Conservation (phyloP, 1,140 invertebrate genomes). For the Mylabris phalerata region DNA sequence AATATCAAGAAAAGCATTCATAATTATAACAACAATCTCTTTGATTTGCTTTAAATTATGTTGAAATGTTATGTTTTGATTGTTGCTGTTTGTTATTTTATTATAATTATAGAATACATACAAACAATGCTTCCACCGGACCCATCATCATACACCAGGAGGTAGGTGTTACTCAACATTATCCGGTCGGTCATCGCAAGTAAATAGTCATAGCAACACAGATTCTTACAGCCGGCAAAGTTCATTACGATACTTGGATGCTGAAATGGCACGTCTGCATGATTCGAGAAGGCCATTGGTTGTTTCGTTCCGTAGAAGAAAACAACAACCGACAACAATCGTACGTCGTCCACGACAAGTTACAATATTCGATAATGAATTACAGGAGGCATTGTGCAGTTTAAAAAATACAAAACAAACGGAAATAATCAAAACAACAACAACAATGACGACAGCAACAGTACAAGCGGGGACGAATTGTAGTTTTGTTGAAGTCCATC, state of each 20-base stretch:
- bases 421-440: conserved; percentile 1
- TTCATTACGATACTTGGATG: conserved; percentile 32
- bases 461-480: background rate
- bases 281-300: conserved; percentile 33
- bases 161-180: conserved; percentile 33
- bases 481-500: conserved; percentile 19
- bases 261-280: conserved; percentile 30
- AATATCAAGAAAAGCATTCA: no score
- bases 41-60: no score
- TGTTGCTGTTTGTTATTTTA: background rate
- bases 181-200: conserved; percentile 32
- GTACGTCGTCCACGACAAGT: conserved; percentile 18
- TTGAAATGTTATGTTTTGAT: no score
- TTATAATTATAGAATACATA: conserved; percentile 27
- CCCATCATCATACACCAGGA: conserved; percentile 14
- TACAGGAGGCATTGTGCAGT: conserved; percentile 21
- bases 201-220: conserved; percentile 35
- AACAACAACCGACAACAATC: background rate
- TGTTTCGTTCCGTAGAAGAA: conserved; percentile 32
- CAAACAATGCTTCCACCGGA: conserved; percentile 25
- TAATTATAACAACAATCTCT: no score
- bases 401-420: conserved; percentile 7
- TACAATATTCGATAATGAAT: conserved; percentile 23
- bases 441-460: background rate
- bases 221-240: conserved; percentile 33